Conservation (phyloP, 2,113 vertebrate species). For the Pimephales promelas region DNA sequence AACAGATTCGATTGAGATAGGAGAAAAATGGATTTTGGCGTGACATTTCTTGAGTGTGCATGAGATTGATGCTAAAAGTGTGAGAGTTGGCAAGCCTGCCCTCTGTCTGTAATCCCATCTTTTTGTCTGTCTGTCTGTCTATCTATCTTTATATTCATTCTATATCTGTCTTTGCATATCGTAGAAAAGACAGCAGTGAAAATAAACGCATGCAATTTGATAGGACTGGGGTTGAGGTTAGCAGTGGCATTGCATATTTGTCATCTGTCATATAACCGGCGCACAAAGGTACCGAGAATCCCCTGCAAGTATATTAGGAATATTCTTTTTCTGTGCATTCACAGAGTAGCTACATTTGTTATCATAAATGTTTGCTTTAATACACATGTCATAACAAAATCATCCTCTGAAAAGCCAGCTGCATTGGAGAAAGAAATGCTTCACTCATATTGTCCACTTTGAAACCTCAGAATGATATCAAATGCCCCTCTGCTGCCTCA, state of each 20-base stretch:
- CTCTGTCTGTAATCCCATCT: too few species aligned
- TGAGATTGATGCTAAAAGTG: too few species aligned
- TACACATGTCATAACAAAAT: conserved; percentile 76
- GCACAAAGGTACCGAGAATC: conserved; percentile 4
- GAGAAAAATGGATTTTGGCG: too few species aligned
- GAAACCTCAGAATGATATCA: conserved; percentile 88
- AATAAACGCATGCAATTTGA: neutral
- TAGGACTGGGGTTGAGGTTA: neutral
- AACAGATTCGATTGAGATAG: too few species aligned
- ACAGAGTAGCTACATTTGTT: conserved; percentile 54
- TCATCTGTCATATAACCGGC: neutral
- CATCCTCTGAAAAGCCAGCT: conserved; percentile 82
- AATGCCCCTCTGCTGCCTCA: conserved; percentile 86
- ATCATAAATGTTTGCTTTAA: conserved; percentile 70
- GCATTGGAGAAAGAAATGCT: conserved; percentile 81
- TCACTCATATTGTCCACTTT: conserved; percentile 90
- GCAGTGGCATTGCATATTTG: neutral
- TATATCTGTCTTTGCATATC: neutral
- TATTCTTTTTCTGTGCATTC: conserved; percentile 15
- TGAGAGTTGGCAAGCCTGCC: too few species aligned
- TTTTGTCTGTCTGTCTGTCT: too few species aligned
- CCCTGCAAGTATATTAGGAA: neutral
- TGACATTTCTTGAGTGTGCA: too few species aligned
- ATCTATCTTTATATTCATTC: neutral
- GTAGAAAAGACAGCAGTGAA: neutral